phyloP scores from a whole-genome alignment of 2,113 vertebrate species.

The Oophaga pumilio region DNA sequence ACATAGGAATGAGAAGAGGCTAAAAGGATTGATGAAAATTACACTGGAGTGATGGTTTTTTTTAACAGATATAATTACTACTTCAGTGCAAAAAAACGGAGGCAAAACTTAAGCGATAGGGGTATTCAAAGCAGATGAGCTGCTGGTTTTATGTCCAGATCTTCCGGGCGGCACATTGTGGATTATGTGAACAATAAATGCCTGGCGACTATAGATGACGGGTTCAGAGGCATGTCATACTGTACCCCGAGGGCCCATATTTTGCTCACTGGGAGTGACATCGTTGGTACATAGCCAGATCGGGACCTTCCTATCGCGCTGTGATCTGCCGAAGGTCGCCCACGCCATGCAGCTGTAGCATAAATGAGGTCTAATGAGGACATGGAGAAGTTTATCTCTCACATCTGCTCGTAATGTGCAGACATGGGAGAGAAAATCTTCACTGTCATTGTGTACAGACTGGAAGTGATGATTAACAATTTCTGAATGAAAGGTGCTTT shows the following conservation, averaged over 20 bases:
- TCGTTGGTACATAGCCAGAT: not conserved
- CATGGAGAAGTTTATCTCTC: constrained; percentile 16
- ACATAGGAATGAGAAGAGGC: no score
- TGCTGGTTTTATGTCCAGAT: no score
- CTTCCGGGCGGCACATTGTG: no score
- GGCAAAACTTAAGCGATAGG: no score
- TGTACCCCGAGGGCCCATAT: not conserved
- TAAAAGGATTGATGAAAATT: no score
- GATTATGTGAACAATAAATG: not conserved
- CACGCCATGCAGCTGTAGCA: constrained; percentile 31
- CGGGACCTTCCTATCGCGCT: not conserved
- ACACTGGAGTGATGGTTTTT: no score
- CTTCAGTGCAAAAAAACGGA: no score
- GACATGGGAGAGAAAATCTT: not conserved
- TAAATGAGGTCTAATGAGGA: constrained; percentile 37
- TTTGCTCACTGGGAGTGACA: constrained; percentile 17
- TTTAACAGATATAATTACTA: no score
- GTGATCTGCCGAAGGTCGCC: constrained; percentile 31
- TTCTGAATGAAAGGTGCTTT: not conserved
- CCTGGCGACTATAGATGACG: not conserved
- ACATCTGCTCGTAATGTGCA: constrained; percentile 18
- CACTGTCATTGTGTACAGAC: not conserved
- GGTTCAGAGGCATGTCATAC: no score
- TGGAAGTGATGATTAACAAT: not conserved
- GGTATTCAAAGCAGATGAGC: no score